Evolutionary conservation across 2,888 invertebrate species (phyloP), one percentile per base, ranked within the genome.

Genomic region (Agrotis clavis): DNA sequence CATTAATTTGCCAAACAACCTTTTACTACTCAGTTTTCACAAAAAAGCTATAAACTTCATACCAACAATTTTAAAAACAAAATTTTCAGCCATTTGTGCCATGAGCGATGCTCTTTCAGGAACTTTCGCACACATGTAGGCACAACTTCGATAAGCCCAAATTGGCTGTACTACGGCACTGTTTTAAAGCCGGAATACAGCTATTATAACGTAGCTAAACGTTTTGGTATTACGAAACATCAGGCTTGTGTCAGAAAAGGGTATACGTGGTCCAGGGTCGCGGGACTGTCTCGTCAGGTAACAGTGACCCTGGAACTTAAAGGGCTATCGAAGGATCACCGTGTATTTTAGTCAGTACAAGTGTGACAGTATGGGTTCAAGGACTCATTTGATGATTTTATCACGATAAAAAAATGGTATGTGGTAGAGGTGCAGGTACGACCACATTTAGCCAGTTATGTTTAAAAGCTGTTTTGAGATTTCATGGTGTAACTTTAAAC

Each of bases 141-240:
- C 50, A 53, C n/a, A 79, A 75, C 71, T 82, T 84, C 73, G 69
- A 77, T 71, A 57, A 64, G 69, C 54, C 66, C 72, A 79, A 80
- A 80, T 82, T 82, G 74, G 66, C 66, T 45, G 62, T 77, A 50
- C 16, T 77, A 50, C 16, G 56, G 41, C 16, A 51, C 56, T 59
- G 61, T 78, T 75, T 68, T 71, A 79, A 74, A 69, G 14, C 66
- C 59, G 65, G 53, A 74, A 80, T 54, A 75, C 41, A 41, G 64
- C 64, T 66, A 60, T 76, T 77, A 74, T 76, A 73, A 62, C 47
- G 57, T 7, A 21, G 19, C 47, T 74, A 74, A 82, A 77, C 68
- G 72, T 78, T 80, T 69, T 79, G 35, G 35, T 35, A 35, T 35
- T 18, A 18, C 1, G 18, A 30, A 30, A 18, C 30, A 56, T 30